Evolutionary conservation across 1,140 invertebrate species (phyloP).

Genomic region (Saccostrea echinata): DNA sequence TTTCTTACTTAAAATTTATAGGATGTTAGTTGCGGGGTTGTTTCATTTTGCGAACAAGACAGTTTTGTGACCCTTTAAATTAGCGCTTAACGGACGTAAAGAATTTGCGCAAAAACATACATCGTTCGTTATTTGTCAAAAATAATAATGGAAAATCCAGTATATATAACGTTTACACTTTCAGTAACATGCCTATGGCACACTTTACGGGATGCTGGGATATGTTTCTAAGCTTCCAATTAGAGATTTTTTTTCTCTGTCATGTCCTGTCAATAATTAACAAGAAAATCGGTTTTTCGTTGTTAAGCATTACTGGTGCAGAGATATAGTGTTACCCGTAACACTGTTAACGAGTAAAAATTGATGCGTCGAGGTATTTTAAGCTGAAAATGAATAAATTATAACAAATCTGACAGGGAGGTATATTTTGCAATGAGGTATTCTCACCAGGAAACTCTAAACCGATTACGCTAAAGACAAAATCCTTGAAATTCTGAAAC

Average conservation of each 20-base stretch:
- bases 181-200: no score
- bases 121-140: no score
- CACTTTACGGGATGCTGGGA: background rate
- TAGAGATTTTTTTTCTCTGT: background rate
- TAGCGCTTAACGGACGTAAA: no score
- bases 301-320: background rate
- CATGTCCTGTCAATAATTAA: background rate
- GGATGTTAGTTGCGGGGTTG: no score
- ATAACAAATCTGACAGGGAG: slow-evolving; percentile 5
- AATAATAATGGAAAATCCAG: no score
- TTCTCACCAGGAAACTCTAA: background rate
- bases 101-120: no score
- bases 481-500: slow-evolving; percentile 20
- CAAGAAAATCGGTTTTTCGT: background rate
- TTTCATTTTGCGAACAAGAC: no score
- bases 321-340: background rate
- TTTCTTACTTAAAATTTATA: no score
- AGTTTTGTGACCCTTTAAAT: no score
- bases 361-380: background rate
- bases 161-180: no score
- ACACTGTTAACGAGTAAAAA: slow-evolving; percentile 1
- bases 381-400: background rate
- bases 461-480: slow-evolving; percentile 14
- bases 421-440: background rate
- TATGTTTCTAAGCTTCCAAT: background rate